phyloP scores from a whole-genome alignment of 2,888 invertebrate species.

The Rhimphoctona megacephalus region DNA sequence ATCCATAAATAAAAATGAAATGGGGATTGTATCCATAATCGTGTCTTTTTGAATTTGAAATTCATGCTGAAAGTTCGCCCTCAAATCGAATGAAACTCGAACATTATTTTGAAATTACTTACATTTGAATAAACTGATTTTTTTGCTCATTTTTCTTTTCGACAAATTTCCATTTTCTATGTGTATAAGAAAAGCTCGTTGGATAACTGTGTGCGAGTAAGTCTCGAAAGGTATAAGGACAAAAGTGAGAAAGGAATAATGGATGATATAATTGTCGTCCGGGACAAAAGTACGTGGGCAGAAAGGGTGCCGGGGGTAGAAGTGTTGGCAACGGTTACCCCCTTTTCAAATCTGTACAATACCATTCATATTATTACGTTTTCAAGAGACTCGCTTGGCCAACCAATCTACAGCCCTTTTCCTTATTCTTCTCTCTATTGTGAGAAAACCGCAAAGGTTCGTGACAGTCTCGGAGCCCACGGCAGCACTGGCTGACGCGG shows the following conservation, averaged over 20 bases:
- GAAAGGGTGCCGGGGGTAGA: slow-evolving; percentile 2
- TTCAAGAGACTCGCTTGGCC: slow-evolving; percentile 40
- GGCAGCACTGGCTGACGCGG: background rate
- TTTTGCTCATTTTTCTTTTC: background rate
- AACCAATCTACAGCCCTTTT: slow-evolving; percentile 48
- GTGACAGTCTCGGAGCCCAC: slow-evolving; percentile 7
- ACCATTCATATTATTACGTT: slow-evolving; percentile 52
- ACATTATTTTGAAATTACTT: background rate
- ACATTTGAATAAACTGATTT: background rate
- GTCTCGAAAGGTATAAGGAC: background rate
- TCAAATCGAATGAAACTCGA: background rate
- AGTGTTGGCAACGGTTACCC: slow-evolving; percentile 16
- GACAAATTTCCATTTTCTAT: slow-evolving; percentile 11
- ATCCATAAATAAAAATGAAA: no score
- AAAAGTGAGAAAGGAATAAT: slow-evolving; percentile 7
- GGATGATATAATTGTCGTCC: slow-evolving; percentile 41
- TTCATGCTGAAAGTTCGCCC: background rate
- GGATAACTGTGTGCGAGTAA: background rate
- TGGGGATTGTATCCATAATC: background rate
- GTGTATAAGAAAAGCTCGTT: background rate
- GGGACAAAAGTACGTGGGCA: slow-evolving; percentile 42
- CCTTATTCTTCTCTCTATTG: slow-evolving; percentile 39
- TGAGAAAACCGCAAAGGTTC: slow-evolving; percentile 45
- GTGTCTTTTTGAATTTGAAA: background rate
- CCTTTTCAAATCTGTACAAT: slow-evolving; percentile 39